These are phyloP conservation scores for Euglossa dilemma DNA, from an alignment of 1,140 invertebrate species.

Conservation along the genomic window DNA sequence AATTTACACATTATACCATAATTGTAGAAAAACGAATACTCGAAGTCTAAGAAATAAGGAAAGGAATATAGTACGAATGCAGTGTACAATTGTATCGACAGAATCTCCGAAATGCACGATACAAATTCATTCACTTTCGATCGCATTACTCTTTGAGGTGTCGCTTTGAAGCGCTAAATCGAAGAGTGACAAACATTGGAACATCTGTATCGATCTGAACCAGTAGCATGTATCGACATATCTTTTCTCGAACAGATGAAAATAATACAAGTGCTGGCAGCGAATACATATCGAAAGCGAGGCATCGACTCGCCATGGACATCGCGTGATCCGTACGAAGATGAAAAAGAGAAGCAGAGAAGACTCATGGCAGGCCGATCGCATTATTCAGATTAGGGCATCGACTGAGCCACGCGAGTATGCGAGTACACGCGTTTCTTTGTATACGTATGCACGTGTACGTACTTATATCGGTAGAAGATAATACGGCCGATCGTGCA, in stretches of 20 bases:
- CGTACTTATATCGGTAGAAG: conserved; percentile 53
- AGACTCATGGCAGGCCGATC: conserved; percentile 51
- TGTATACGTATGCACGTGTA: conserved; percentile 42
- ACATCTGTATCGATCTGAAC: neutral
- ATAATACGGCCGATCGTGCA: conserved; percentile 60
- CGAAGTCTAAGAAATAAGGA: neutral
- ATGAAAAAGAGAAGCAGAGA: conserved; percentile 51
- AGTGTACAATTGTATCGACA: neutral
- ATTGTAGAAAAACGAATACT: neutral
- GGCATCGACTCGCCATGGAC: conserved; percentile 14
- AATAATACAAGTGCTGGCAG: conserved; percentile 4
- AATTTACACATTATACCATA: neutral
- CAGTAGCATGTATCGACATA: neutral
- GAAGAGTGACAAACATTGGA: neutral
- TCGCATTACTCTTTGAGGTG: neutral
- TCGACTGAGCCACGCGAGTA: conserved; percentile 52
- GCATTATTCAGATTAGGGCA: conserved; percentile 61
- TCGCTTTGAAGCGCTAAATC: neutral
- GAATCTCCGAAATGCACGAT: neutral
- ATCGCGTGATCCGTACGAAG: conserved; percentile 48
- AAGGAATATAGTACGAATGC: neutral
- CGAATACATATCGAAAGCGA: conserved; percentile 10
- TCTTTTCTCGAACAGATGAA: neutral
- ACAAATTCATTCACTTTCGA: neutral
- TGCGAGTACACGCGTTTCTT: conserved; percentile 42